phyloP scores from a whole-genome alignment of 2,888 invertebrate species.

The Synergus japonicus region DNA sequence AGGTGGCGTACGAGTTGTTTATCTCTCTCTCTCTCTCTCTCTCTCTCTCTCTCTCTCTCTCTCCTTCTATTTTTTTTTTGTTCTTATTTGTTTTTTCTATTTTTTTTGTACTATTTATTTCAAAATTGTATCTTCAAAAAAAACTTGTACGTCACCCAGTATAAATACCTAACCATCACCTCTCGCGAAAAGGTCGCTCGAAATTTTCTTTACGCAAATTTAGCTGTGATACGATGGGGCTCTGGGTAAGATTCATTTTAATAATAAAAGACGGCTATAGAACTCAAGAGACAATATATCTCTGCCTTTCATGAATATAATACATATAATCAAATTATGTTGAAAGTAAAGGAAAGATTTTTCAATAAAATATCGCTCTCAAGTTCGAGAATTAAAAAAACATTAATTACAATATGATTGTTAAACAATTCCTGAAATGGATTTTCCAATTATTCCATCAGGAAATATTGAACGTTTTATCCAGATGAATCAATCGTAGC shows the following conservation, averaged over 20 bases:
- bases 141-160: slow-evolving; percentile 16
- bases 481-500: neutral
- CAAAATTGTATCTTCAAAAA: neutral
- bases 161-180: slow-evolving; percentile 42
- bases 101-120: neutral
- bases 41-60: neutral
- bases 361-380: neutral
- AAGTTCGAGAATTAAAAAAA: too few species aligned
- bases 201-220: slow-evolving; percentile 57
- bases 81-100: neutral
- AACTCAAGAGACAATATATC: neutral
- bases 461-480: neutral
- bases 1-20: neutral
- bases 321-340: neutral
- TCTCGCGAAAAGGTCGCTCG: slow-evolving; percentile 56
- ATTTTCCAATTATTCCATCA: neutral
- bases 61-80: neutral
- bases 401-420: neutral
- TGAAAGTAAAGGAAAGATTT: neutral
- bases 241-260: slow-evolving; percentile 62
- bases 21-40: neutral
- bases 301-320: neutral
- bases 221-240: slow-evolving; percentile 65
- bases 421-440: neutral
- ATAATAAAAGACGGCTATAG: neutral